Base-by-base conservation (phyloP, 2,888 invertebrate species). In the Periphyllus acericola region DNA sequence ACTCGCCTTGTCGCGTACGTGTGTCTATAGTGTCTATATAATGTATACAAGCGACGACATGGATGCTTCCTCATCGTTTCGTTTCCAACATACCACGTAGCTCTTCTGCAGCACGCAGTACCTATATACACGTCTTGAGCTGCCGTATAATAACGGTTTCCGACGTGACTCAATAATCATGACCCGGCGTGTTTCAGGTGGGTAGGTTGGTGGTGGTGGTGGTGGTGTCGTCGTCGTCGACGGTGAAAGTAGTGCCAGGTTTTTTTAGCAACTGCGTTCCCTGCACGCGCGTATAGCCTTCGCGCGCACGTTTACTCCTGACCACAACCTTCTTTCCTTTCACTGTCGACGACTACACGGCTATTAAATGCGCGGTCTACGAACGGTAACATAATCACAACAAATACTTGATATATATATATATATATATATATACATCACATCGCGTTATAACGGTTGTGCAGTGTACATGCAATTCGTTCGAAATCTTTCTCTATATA, bases 281-380 rank as follows among this genome's bases (percentile, higher is more conserved):
- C n/a, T 25, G 68, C 29, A 40, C 75, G 40, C 60, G 32, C 46
- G 32, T 46, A 79, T 74, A 86, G 86, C 86, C 86, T 86, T 86
- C 86, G 80, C 72, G 78, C n/a, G 17, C 78, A 71, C 71, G 74
- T 80, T 72, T 80, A 87, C 80, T 87, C 87, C 87, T 87, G 87
- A 87, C 87, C 87, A 87, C 87, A 87, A 87, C 87, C 87, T 87
- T 87, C 87, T 87, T 87, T 81, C 87, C 87, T 87, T 87, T 87
- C 87, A 87, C 87, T 87, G 87, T 87, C 87, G 87, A 60, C 81
- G 87, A 66, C 83, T 21, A 52, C 32, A 34, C 46, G 19, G 40
- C 78, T 29, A 71, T 71, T 71, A 29, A 71, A 71, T 17, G 32
- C 68, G 6, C 34, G 34, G 14, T 71, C 14, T 72, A 19, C 66